Conservation (phyloP, 2,797 vertebrate genomes). For the Tenualosa ilisha region DNA sequence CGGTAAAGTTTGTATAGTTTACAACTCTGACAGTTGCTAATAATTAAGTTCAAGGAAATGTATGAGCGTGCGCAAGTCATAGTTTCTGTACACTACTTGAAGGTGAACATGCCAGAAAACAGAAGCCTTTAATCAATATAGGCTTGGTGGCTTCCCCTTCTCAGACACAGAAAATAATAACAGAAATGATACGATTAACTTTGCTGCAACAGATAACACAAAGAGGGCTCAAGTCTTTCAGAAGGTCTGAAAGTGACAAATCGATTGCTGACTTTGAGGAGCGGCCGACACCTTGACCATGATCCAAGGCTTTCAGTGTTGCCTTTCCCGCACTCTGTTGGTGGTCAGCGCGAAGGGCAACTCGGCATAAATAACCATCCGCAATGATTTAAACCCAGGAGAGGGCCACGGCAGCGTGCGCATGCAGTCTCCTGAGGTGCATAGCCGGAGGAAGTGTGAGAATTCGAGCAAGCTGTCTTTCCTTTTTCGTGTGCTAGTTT, state of each 20-base stretch:
- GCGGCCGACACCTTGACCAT: background rate
- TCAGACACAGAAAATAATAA: background rate
- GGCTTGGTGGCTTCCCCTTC: background rate
- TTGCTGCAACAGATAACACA: background rate
- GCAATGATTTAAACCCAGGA: slow-evolving; percentile 8
- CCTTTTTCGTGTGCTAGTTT: slow-evolving; percentile 17
- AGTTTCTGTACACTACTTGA: background rate
- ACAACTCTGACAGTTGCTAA: background rate
- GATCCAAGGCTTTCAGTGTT: background rate
- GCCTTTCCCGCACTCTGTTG: slow-evolving; percentile 21
- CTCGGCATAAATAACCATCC: slow-evolving; percentile 26
- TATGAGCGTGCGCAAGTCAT: background rate
- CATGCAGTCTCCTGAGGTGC: background rate
- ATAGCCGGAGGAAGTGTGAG: background rate
- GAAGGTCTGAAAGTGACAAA: background rate
- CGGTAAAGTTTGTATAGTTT: background rate
- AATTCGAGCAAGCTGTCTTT: slow-evolving; percentile 8
- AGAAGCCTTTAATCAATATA: background rate
- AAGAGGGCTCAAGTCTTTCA: background rate
- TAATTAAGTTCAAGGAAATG: background rate
- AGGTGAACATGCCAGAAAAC: background rate
- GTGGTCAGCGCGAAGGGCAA: slow-evolving; percentile 32
- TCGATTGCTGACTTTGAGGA: background rate
- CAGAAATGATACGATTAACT: background rate
- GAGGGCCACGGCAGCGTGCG: background rate